Percentiles rank a stretch among this genome's conserved stretches.
Conservation (phyloP, 2,113 vertebrate genomes). For the Nicator chloris region DNA sequence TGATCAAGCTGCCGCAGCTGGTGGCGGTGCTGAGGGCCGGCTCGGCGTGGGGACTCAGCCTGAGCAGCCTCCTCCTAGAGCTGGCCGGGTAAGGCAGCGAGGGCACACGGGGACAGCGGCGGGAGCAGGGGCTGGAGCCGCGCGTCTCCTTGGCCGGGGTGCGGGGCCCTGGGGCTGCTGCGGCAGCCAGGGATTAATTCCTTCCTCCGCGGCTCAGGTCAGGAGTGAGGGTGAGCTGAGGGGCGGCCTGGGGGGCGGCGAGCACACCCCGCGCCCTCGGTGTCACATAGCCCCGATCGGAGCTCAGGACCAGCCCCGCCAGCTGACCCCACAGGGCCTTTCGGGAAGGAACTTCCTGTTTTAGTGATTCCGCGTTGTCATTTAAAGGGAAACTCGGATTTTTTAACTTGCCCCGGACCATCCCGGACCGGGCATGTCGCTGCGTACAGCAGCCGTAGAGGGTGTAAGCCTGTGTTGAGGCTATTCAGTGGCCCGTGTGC, state of each 20-base stretch:
- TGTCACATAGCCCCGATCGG: accelerated
- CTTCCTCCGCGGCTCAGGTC: accelerated
- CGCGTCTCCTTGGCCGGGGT: background rate
- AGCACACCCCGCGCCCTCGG: accelerated
- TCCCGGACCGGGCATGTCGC: accelerated
- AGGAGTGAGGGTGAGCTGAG: accelerated
- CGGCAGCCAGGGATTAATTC: accelerated
- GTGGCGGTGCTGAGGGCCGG: constrained; percentile 76
- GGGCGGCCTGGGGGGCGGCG: background rate
- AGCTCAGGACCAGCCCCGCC: accelerated
- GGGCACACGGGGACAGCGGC: too few species aligned
- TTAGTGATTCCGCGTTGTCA: background rate
- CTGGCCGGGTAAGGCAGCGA: constrained; percentile 77
- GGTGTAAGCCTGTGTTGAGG: background rate
- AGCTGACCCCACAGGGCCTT: accelerated
- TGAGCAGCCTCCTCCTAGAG: constrained; percentile 84
- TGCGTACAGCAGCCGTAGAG: background rate
- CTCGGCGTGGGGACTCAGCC: constrained; percentile 80
- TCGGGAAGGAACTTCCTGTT: background rate
- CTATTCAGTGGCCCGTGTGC: background rate
- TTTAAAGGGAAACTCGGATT: background rate
- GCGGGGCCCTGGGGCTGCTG: accelerated
- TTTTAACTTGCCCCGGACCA: background rate
- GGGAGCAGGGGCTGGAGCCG: background rate
- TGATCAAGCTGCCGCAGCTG: constrained; percentile 91